These are phyloP conservation scores for Drosophila arawakana DNA, from an alignment of 1,140 invertebrate species.

Conservation along the genomic window DNA sequence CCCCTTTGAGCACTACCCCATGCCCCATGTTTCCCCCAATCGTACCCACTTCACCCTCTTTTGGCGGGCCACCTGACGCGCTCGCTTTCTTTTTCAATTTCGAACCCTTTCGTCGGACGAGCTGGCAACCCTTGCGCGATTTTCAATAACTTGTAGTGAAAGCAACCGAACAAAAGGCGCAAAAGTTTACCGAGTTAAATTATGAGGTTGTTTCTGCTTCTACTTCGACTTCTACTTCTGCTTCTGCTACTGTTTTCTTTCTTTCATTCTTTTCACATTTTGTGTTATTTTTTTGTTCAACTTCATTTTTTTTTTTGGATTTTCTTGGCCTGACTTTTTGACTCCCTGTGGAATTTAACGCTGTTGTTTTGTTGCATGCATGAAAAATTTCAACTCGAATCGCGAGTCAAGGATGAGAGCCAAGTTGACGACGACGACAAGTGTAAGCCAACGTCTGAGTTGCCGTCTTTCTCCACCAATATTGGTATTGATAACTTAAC, in stretches of 20 bases:
- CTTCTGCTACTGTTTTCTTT: constrained; percentile 36
- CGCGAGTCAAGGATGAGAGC: constrained; percentile 3
- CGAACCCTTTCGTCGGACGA: constrained; percentile 64
- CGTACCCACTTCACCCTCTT: constrained; percentile 28
- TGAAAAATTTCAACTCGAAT: constrained; percentile 50
- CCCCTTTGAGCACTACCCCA: neutral
- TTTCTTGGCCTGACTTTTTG: constrained; percentile 51
- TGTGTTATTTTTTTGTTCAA: constrained; percentile 9
- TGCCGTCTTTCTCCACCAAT: constrained; percentile 4
- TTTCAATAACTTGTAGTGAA: constrained; percentile 79
- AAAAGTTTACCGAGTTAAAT: constrained; percentile 81
- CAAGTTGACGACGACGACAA: constrained; percentile 17
- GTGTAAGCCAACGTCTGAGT: constrained; percentile 13
- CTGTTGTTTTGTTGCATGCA: constrained; percentile 67
- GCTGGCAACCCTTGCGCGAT: constrained; percentile 72
- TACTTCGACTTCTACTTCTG: neutral
- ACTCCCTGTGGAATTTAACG: constrained; percentile 69
- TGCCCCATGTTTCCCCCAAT: neutral
- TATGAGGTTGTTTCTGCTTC: constrained; percentile 69
- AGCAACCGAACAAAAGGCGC: constrained; percentile 76
- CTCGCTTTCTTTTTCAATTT: constrained; percentile 80
- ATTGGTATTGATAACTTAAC: constrained; percentile 53
- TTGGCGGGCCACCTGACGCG: constrained; percentile 66
- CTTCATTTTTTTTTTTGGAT: constrained; percentile 17
- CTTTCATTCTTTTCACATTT: constrained; percentile 17